Evolutionary conservation across 2,888 invertebrate genomes (phyloP).

Genomic region (Fragum fragum): DNA sequence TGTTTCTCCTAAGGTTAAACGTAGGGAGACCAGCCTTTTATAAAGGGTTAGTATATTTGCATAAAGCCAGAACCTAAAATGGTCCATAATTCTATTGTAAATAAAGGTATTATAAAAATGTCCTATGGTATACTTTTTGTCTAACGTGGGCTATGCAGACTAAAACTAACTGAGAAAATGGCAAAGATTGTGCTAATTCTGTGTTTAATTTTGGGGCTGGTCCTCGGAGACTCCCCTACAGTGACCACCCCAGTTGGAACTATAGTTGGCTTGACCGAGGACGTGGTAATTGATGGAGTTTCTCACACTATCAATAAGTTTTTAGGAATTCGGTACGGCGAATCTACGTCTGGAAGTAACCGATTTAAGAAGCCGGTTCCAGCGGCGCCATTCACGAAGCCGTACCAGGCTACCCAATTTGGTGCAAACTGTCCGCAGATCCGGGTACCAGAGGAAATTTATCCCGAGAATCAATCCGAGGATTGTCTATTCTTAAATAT

Average conservation of each 20-base stretch:
- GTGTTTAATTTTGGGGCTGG: background rate
- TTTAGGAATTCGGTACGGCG: conserved; percentile 35
- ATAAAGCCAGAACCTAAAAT: no score
- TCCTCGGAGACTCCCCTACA: conserved; percentile 11
- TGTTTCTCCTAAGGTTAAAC: no score
- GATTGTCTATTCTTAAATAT: conserved; percentile 98
- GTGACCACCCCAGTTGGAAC: conserved; percentile 17
- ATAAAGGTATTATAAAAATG: no score
- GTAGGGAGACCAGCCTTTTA: no score
- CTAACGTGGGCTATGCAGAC: no score
- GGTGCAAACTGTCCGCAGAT: conserved; percentile 32
- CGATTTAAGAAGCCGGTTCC: conserved; percentile 37
- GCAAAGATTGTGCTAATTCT: no score
- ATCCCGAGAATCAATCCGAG: conserved; percentile 88
- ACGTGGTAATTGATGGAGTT: conserved; percentile 5
- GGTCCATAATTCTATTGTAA: no score
- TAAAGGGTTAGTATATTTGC: no score
- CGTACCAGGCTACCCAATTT: conserved; percentile 18
- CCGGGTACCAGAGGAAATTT: background rate
- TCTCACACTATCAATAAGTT: conserved; percentile 23
- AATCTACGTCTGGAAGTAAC: conserved; percentile 32
- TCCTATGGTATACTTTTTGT: no score
- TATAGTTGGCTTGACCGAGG: conserved; percentile 6
- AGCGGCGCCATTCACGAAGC: background rate
- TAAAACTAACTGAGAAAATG: no score